Evolutionary conservation across 2,113 vertebrate genomes (phyloP), one percentile per base, ranked within the genome.

Genomic region (Scolopax mira): DNA sequence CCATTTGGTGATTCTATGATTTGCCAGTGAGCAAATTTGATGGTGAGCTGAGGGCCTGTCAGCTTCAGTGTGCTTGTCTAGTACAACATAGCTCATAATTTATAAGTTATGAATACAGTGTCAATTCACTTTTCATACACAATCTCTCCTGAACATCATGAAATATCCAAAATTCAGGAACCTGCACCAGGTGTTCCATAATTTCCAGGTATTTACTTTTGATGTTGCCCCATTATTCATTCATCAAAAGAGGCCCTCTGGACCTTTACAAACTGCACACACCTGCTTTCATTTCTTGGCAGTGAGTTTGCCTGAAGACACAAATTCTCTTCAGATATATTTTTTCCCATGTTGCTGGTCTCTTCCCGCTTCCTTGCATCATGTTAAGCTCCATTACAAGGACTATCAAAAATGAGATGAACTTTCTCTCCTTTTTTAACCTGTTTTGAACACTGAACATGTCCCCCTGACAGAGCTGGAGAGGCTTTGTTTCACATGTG

Each of bases 1-100:
- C 5, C 9, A 28, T 58, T 66, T n/a, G 49, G 14, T 62, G 46
- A 54, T n/a, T 64, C 31, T 58, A 1, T 46, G 46, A 69, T 35
- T 44, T 54, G 35, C 33, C 33, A 79, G 35, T 37, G 6, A 65
- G 11, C 28, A 85, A 52, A 8, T 51, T 5, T 61, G 57, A 41
- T 24, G 49, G 18, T 0, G 0, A 74, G 31, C 37, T 87, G 70
- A 89, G 41, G 17, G 41, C 16, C 31, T 0, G 0, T 27, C 81
- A 1, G 7, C 37, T 57, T 75, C 58, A 30, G 11, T 21, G 31
- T 41, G 35, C 33, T 61, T 88, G n/a, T 33, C 48, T 19, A 72
- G 31, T 22, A 58, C 35, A 82, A 66, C 49, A 33, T 13, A 49
- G 44, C 27, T 78, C 28, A 44, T 55, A 19, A 28, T 24, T 49